Percentiles rank a stretch among this genome's conserved stretches.
Conservation (phyloP, 2,797 vertebrate species). For the Parauchenoglanis ngamensis region DNA sequence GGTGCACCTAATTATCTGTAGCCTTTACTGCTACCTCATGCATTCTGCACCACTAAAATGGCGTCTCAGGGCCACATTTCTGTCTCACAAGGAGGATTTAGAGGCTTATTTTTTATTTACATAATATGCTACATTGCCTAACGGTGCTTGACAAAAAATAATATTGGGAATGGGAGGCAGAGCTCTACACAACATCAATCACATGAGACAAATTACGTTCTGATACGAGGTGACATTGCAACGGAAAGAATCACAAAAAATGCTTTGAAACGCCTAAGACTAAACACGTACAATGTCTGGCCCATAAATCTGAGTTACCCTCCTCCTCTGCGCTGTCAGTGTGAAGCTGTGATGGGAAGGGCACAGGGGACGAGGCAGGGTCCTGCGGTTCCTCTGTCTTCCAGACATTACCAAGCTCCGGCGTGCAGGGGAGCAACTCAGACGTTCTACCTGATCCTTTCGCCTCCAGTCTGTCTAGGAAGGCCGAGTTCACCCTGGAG, state of each 20-base stretch:
- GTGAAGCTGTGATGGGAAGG: conserved; percentile 39
- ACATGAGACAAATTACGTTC: conserved; percentile 35
- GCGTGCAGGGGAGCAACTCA: conserved; percentile 32
- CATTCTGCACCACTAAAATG: not conserved
- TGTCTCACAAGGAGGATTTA: conserved; percentile 36
- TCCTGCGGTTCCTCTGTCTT: conserved; percentile 33
- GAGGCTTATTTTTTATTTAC: conserved; percentile 51
- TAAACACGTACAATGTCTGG: conserved; percentile 53
- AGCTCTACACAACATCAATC: conserved; percentile 47
- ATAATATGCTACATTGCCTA: conserved; percentile 33
- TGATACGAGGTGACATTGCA: conserved; percentile 31
- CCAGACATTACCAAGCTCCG: conserved; percentile 37
- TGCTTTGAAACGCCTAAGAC: conserved; percentile 54
- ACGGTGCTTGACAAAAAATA: conserved; percentile 36
- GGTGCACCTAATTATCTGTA: conserved; percentile 47
- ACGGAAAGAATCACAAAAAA: conserved; percentile 62
- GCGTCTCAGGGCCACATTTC: conserved; percentile 36
- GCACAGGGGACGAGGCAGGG: conserved; percentile 39
- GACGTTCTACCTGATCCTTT: conserved; percentile 49
- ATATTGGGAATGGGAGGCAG: conserved; percentile 51
- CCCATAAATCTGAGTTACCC: conserved; percentile 49
- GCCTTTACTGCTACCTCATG: conserved; percentile 14
- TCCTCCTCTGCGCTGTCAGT: conserved; percentile 52
- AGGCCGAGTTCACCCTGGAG: conserved; percentile 83
- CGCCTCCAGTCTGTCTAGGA: conserved; percentile 81